Conservation (phyloP, 2,797 vertebrate species). For the Rachycentron canadum region DNA sequence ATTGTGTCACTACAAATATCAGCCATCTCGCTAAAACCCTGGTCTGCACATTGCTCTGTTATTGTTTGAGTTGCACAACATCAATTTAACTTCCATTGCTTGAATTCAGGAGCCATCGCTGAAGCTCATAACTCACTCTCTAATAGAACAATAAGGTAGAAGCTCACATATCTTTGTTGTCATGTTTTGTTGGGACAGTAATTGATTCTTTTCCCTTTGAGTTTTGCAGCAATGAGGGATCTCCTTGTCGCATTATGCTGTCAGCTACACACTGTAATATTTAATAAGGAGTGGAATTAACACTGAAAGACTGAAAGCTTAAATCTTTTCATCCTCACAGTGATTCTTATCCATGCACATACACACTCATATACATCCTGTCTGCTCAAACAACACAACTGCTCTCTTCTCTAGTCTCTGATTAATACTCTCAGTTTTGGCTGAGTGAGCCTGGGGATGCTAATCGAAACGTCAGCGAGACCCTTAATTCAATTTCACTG, state of each 20-base stretch:
- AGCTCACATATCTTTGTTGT: slow-evolving; percentile 34
- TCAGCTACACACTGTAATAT: slow-evolving; percentile 58
- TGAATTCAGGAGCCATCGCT: not conserved
- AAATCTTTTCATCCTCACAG: slow-evolving; percentile 41
- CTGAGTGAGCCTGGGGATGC: slow-evolving; percentile 73
- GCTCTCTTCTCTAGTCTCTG: slow-evolving; percentile 53
- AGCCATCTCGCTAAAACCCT: not conserved
- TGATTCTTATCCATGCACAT: slow-evolving; percentile 43
- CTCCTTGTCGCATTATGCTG: slow-evolving; percentile 48
- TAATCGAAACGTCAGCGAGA: slow-evolving; percentile 83
- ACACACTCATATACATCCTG: slow-evolving; percentile 12
- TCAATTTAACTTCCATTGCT: slow-evolving; percentile 14
- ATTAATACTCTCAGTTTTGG: slow-evolving; percentile 78
- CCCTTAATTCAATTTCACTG: slow-evolving; percentile 83
- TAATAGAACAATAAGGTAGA: slow-evolving; percentile 20
- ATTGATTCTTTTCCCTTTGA: slow-evolving; percentile 57
- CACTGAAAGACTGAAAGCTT: slow-evolving; percentile 40
- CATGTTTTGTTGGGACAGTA: slow-evolving; percentile 30
- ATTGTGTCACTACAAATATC: not conserved
- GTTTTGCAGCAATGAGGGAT: slow-evolving; percentile 36
- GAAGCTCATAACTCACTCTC: slow-evolving; percentile 32
- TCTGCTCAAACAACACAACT: slow-evolving; percentile 23
- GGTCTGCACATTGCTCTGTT: not conserved
- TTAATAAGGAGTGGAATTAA: slow-evolving; percentile 70
- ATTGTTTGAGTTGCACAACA: slow-evolving; percentile 19